Percentiles rank a stretch among this genome's conserved stretches.
Evolutionary conservation across 2,888 invertebrate species (phyloP).

Genomic region (Campoletis raptor): DNA sequence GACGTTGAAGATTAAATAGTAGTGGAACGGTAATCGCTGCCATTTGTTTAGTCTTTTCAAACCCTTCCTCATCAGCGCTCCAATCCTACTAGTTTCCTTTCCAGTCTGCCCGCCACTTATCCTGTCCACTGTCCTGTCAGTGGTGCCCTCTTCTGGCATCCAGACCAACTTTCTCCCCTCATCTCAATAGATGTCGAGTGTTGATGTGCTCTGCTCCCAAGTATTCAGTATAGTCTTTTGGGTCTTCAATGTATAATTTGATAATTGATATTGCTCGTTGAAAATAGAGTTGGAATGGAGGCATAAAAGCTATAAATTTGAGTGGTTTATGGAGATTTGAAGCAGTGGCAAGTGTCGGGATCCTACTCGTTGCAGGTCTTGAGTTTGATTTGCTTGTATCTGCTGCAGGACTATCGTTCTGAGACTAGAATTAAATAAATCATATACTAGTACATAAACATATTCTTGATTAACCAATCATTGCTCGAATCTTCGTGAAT

Average conservation of each 20-base stretch:
- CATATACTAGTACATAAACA: neutral
- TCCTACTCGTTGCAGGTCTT: neutral
- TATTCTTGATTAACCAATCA: conserved; percentile 32
- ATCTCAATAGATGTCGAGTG: conserved; percentile 1
- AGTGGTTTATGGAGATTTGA: neutral
- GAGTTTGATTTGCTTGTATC: neutral
- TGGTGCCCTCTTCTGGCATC: conserved; percentile 76
- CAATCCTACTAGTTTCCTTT: too few relatives aligned
- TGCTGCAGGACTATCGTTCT: neutral
- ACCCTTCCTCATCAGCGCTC: neutral
- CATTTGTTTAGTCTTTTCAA: neutral
- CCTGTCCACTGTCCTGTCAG: conserved; percentile 70
- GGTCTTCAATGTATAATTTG: neutral
- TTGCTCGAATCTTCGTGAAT: neutral
- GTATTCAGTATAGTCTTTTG: neutral
- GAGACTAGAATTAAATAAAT: neutral
- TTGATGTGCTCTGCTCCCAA: neutral
- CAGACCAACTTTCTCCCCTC: neutral
- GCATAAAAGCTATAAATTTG: neutral
- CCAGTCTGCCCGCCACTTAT: neutral
- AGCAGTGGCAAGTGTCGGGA: neutral
- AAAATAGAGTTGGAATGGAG: neutral
- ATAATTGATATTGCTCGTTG: neutral
- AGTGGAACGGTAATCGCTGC: conserved; percentile 39
- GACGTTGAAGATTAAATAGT: conserved; percentile 34